Evolutionary conservation across 2,888 invertebrate genomes (phyloP).

Genomic region (Alloscopus bannaensis): DNA sequence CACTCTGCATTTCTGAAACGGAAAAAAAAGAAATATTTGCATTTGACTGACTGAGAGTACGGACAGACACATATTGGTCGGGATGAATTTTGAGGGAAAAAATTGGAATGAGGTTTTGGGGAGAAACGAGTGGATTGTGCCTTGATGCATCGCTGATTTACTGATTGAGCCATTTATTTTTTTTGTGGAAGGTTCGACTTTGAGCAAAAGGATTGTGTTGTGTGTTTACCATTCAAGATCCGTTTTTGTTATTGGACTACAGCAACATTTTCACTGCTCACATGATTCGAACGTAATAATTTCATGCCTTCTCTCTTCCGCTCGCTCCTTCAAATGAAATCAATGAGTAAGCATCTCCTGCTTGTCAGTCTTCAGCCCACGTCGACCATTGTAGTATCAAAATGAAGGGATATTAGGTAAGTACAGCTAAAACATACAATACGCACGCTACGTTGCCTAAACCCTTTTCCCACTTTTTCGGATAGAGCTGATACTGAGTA

Average conservation of each 20-base stretch:
- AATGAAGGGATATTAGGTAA: constrained; percentile 40
- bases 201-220: too few relatives aligned
- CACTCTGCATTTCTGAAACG: constrained; percentile 46
- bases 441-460: constrained; percentile 40
- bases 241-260: too few relatives aligned
- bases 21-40: constrained; percentile 52
- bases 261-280: not conserved
- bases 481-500: constrained; percentile 54
- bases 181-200: constrained; percentile 40
- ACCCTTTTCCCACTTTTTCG: constrained; percentile 60
- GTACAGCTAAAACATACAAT: constrained; percentile 38
- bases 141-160: constrained; percentile 24
- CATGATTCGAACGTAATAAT: constrained; percentile 31
- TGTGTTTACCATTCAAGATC: too few relatives aligned
- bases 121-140: constrained; percentile 31
- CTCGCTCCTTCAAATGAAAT: constrained; percentile 41
- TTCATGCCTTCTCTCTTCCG: constrained; percentile 10
- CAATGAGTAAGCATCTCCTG: constrained; percentile 39
- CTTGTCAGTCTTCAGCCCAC: constrained; percentile 29
- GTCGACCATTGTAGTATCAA: constrained; percentile 3
- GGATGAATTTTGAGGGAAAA: too few relatives aligned
- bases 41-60: constrained; percentile 29
- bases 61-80: too few relatives aligned
- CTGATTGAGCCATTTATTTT: constrained; percentile 62
- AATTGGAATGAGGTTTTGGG: constrained; percentile 20